These are phyloP conservation scores for Brassicogethes aeneus DNA, from an alignment of 2,888 invertebrate species.

Conservation along the genomic window DNA sequence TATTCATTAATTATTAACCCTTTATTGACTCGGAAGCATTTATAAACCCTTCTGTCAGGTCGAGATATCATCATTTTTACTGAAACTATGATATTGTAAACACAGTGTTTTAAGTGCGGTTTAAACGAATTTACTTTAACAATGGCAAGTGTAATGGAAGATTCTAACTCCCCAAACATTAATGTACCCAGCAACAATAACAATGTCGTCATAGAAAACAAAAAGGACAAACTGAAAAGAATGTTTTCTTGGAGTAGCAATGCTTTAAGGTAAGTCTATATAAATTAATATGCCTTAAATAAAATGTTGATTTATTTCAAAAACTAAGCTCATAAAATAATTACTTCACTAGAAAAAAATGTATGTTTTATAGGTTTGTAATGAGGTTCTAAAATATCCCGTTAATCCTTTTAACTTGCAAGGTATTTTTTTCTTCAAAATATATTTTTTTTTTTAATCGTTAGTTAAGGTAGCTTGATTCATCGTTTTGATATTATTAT, in stretches of 20 bases:
- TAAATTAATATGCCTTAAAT: too few species aligned
- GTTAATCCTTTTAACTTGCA: too few species aligned
- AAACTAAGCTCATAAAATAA: too few species aligned
- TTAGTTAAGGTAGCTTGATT: too few species aligned
- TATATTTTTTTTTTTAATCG: too few species aligned
- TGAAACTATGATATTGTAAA: not conserved
- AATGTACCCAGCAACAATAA: slow-evolving; percentile 7
- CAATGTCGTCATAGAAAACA: slow-evolving; percentile 1
- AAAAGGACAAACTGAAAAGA: slow-evolving; percentile 15
- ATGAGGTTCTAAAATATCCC: too few species aligned
- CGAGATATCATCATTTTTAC: not conserved
- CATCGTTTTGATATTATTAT: too few species aligned
- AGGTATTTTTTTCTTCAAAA: too few species aligned
- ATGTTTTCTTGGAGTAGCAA: slow-evolving; percentile 32
- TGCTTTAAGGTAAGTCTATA: slow-evolving; percentile 23
- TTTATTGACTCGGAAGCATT: not conserved
- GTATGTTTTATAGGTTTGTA: too few species aligned
- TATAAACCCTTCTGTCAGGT: not conserved
- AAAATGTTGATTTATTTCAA: too few species aligned
- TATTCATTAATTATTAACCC: not conserved
- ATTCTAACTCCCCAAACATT: not conserved
- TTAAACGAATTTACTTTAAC: not conserved
- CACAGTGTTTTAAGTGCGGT: not conserved
- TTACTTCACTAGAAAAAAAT: too few species aligned
- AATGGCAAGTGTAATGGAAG: not conserved